A percentile compares a stretch with the other conserved stretches of the same genome.
These are phyloP conservation scores for Ailuropoda melanoleuca DNA, from an alignment of 2,113 vertebrate species.

Conservation along the genomic window DNA sequence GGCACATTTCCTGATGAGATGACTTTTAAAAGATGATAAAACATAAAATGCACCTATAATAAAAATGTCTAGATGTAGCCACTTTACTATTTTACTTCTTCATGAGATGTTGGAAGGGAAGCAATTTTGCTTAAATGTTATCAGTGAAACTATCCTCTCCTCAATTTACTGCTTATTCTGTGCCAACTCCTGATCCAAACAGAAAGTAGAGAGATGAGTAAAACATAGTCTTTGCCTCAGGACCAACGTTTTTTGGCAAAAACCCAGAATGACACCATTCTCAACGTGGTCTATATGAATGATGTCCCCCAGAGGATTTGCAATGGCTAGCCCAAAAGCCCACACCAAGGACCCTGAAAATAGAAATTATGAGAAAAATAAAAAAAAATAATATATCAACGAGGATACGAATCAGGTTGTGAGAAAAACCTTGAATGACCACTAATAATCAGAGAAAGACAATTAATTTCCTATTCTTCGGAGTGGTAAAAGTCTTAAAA, in stretches of 20 bases:
- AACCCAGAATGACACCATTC: not conserved
- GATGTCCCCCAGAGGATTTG: not conserved
- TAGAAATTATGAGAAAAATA: not conserved
- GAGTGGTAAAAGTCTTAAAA: not conserved
- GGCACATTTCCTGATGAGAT: not conserved
- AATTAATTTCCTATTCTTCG: not conserved
- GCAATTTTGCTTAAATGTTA: not conserved
- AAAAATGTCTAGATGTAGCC: not conserved
- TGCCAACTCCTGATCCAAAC: not conserved
- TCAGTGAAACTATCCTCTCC: not conserved
- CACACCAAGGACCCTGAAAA: not conserved
- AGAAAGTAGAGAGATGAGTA: not conserved
- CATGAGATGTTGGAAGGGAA: not conserved
- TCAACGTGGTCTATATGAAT: not conserved
- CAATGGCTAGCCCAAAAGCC: not conserved
- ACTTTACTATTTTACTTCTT: slow-evolving; percentile 3
- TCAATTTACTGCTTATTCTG: not conserved
- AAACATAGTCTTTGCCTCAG: not conserved
- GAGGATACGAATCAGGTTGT: not conserved
- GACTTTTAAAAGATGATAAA: not conserved
- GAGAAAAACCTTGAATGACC: not conserved
- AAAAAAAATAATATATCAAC: not conserved
- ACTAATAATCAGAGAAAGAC: not conserved
- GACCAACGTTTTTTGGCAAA: not conserved
- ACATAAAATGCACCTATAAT: not conserved